Conservation (phyloP, 2,797 vertebrate genomes). For the Acanthornis magna region DNA sequence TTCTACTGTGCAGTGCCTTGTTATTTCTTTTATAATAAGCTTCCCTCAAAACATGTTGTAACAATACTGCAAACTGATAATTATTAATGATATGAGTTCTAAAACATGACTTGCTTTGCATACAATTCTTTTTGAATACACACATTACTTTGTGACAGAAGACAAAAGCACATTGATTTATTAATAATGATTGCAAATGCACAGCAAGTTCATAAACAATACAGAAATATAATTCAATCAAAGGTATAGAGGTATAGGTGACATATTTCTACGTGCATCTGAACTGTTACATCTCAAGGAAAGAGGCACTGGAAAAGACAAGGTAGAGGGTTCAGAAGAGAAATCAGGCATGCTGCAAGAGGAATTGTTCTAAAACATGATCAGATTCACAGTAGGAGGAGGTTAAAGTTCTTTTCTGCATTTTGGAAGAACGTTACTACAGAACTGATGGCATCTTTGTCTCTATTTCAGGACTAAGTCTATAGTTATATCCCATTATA, state of each 20-base stretch:
- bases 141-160: slow-evolving; percentile 61
- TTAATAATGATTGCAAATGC: slow-evolving; percentile 72
- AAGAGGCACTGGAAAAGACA: slow-evolving; percentile 34
- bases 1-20: slow-evolving; percentile 31
- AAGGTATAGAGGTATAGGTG: slow-evolving; percentile 44
- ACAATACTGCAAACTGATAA: slow-evolving; percentile 63
- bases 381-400: not conserved
- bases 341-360: not conserved
- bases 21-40: slow-evolving; percentile 64
- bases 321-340: not conserved
- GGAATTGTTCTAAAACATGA: slow-evolving; percentile 9
- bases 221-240: slow-evolving; percentile 60
- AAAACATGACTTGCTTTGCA: slow-evolving; percentile 62
- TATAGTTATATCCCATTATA: not conserved
- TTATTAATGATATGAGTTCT: slow-evolving; percentile 55
- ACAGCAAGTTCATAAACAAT: slow-evolving; percentile 61
- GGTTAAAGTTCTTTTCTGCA: not conserved
- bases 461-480: not conserved
- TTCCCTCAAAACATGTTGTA: slow-evolving; percentile 51
- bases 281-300: slow-evolving; percentile 38
- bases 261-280: slow-evolving; percentile 42
- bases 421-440: not conserved
- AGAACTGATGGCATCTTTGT: not conserved
- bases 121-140: slow-evolving; percentile 61
- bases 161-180: slow-evolving; percentile 66